These are phyloP conservation scores for Trichonephila clavata DNA, from an alignment of 1,140 invertebrate species.

Conservation along the genomic window DNA sequence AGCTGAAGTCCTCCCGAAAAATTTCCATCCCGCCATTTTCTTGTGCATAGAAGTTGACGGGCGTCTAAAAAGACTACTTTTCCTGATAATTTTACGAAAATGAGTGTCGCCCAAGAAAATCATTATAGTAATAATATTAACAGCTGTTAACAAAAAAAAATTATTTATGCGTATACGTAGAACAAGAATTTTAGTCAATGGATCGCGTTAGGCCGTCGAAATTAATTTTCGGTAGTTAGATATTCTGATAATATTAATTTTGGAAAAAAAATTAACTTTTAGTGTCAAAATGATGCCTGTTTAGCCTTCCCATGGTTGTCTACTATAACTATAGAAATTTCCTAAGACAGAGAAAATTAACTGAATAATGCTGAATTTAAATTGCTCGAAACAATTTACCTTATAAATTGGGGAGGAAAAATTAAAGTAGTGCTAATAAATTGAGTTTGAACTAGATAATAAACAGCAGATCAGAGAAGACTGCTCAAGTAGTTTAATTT, in stretches of 20 bases:
- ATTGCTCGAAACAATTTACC: not conserved
- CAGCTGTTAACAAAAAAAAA: not conserved
- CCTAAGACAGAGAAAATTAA: not conserved
- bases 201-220: not conserved
- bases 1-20: not conserved
- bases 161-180: not conserved
- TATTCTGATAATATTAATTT: not conserved
- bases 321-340: not conserved
- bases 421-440: not conserved
- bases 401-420: not conserved
- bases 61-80: constrained; percentile 12
- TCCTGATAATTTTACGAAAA: constrained; percentile 17
- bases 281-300: not conserved
- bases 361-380: not conserved
- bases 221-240: not conserved
- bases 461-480: not conserved
- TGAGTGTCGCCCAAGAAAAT: constrained; percentile 22
- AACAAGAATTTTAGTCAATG: not conserved
- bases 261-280: not conserved
- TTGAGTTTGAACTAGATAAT: not conserved
- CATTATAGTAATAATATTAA: constrained; percentile 31
- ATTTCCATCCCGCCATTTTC: constrained; percentile 53
- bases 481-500: too few species aligned
- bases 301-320: not conserved
- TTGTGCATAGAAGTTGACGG: constrained; percentile 29